phyloP scores from a whole-genome alignment of 1,140 invertebrate species.

The Drosophila chauvacae region DNA sequence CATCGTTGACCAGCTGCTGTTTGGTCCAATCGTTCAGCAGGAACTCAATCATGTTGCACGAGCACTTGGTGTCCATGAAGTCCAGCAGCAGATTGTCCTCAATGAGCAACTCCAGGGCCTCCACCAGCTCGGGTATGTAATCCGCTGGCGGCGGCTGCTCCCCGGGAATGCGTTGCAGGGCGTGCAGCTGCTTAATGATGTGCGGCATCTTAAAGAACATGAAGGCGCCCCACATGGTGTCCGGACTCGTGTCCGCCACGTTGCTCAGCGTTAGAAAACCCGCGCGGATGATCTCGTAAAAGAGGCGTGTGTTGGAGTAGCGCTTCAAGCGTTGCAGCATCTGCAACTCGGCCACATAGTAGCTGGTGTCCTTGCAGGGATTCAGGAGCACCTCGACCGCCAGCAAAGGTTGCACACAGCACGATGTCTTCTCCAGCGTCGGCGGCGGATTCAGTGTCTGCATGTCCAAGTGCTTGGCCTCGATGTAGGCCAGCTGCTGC shows the following conservation, averaged over 20 bases:
- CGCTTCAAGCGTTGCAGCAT: conserved; percentile 93
- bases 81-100: conserved; percentile 93
- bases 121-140: conserved; percentile 90
- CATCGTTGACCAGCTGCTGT: conserved; percentile 91
- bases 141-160: conserved; percentile 83
- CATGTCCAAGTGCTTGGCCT: conserved; percentile 73
- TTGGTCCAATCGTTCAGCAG: conserved; percentile 93
- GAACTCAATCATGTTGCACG: conserved; percentile 94
- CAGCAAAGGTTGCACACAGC: conserved; percentile 90
- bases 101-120: conserved; percentile 92
- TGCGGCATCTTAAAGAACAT: conserved; percentile 95
- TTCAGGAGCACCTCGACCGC: conserved; percentile 91
- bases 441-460: conserved; percentile 60
- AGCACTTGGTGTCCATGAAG: conserved; percentile 94
- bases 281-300: conserved; percentile 94
- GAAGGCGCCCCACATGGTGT: conserved; percentile 96
- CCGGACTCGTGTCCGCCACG: conserved; percentile 88
- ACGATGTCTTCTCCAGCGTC: conserved; percentile 88
- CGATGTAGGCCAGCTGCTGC: conserved; percentile 75
- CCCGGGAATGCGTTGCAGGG: conserved; percentile 83
- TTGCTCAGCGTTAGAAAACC: conserved; percentile 94
- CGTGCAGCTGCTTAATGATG: conserved; percentile 90
- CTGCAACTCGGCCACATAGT: conserved; percentile 91
- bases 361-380: conserved; percentile 90
- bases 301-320: conserved; percentile 89